A percentile compares a stretch with the other conserved stretches of the same genome.
Evolutionary conservation across 2,797 vertebrate genomes (phyloP).

Genomic region (Etheostoma nigrum): DNA sequence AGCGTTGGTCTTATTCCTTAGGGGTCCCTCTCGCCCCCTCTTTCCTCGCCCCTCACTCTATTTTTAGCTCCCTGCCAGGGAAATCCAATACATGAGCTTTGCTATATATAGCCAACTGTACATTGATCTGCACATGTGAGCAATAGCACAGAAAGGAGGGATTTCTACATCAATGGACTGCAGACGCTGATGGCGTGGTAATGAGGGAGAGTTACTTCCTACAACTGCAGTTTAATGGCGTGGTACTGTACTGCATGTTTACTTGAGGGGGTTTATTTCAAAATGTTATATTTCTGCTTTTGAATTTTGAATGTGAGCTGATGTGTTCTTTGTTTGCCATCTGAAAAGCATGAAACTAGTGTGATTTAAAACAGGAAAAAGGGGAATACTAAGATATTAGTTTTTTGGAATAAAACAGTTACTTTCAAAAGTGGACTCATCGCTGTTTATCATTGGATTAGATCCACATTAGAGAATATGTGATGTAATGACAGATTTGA

Average conservation of each 20-base stretch:
- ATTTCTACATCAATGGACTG: conserved; percentile 56
- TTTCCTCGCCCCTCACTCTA: conserved; percentile 65
- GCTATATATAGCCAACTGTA: conserved; percentile 75
- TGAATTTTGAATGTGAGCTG: background rate
- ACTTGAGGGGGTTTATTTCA: background rate
- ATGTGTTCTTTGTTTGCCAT: background rate
- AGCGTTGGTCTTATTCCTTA: conserved; percentile 53
- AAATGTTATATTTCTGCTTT: background rate
- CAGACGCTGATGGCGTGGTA: conserved; percentile 16
- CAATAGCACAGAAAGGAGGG: conserved; percentile 42
- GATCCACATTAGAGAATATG: background rate
- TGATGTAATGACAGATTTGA: background rate
- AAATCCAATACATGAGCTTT: conserved; percentile 77
- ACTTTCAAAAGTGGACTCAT: conserved; percentile 4
- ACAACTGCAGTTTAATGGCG: background rate
- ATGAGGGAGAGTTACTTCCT: conserved; percentile 9
- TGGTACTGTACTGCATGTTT: background rate
- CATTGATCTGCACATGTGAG: conserved; percentile 67
- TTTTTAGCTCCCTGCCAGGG: conserved; percentile 81
- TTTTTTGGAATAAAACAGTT: background rate
- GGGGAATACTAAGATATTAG: background rate
- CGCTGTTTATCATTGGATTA: background rate
- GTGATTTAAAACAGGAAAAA: background rate
- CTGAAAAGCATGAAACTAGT: background rate
- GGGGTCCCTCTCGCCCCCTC: conserved; percentile 60